Evolutionary conservation across 2,113 vertebrate species (phyloP), one percentile per base, ranked within the genome.

Genomic region (Colinus virginianus): DNA sequence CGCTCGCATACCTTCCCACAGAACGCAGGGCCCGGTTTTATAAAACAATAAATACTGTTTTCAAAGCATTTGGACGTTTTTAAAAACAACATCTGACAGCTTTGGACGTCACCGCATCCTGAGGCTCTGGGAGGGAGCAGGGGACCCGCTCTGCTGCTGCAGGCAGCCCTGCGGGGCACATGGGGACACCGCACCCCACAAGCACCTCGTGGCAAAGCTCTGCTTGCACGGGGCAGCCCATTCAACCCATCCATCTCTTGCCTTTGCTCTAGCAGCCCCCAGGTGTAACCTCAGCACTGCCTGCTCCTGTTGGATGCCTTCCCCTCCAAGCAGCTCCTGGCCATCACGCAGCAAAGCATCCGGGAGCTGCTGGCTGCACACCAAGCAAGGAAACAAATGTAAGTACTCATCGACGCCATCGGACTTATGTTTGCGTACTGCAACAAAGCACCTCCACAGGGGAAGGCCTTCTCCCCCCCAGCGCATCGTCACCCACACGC

Each of bases 91-190:
- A 32, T 20, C 55, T 34, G 25, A 45, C 20, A 46, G 59, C 17
- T 14, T 14, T 58, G 55, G 32, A 43, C 0, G 0, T 19, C 59
- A 64, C 49, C 0, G 0, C 13, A 43, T 22, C 34, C 68, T 43
- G 64, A 95, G 59, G 55, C 25, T 55, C 49, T 53, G n/a, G 55
- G 46, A 80, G n/a, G 62, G 48, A 79, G 8, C 56, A 61, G 8
- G 43, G 62, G 58, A 72, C 36, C 62, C 28, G 61, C 38, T 63
- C 61, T 5, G 25, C 5, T 40, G 40, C 59, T 18, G 59, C 59
- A 62, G 14, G 7, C 10, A 28, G 61, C 61, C 23, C 36, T 18
- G 10, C 40, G 23, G 34, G 51, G 51, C 51, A 30, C 51, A 17
- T 9, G 59, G 59, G 19, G 21, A 40, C 34, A 63, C 30, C 11